Conservation (phyloP, 1,140 invertebrate genomes). For the Chymomyza costata region DNA sequence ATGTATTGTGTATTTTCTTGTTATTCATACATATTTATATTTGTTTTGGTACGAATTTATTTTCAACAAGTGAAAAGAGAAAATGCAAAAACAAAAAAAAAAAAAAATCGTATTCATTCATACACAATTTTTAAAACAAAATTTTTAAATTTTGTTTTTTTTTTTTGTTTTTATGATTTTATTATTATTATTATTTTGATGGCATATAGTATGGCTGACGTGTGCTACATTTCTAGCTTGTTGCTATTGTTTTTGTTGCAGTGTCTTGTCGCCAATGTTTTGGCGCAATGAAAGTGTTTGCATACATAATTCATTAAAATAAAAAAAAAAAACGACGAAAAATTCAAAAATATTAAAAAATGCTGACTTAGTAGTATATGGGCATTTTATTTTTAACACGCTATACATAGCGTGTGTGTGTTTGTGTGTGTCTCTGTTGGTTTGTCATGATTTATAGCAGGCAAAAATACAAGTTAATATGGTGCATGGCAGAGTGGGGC, state of each 20-base stretch:
- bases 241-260: slow-evolving; percentile 1
- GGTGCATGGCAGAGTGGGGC: too few relatives aligned
- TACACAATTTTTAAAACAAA: slow-evolving; percentile 26
- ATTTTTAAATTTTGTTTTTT: slow-evolving; percentile 1
- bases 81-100: not conserved
- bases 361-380: too few relatives aligned
- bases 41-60: slow-evolving; percentile 43
- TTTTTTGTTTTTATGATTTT: slow-evolving; percentile 4
- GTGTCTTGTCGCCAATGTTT: slow-evolving; percentile 1
- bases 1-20: slow-evolving; percentile 4
- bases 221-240: slow-evolving; percentile 5
- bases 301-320: too few relatives aligned
- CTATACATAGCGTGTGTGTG: too few relatives aligned
- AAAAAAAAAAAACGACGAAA: too few relatives aligned
- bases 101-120: slow-evolving; percentile 45
- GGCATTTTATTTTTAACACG: too few relatives aligned
- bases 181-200: slow-evolving; percentile 8
- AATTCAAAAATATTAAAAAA: too few relatives aligned
- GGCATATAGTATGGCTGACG: not conserved
- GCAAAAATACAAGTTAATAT: too few relatives aligned
- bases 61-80: slow-evolving; percentile 36
- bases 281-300: too few relatives aligned
- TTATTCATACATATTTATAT: slow-evolving; percentile 5
- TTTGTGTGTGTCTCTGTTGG: too few relatives aligned
- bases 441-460: too few relatives aligned